Evolutionary conservation across 2,113 vertebrate genomes (phyloP), one percentile per base, ranked within the genome.

Genomic region (Centropristis striata): DNA sequence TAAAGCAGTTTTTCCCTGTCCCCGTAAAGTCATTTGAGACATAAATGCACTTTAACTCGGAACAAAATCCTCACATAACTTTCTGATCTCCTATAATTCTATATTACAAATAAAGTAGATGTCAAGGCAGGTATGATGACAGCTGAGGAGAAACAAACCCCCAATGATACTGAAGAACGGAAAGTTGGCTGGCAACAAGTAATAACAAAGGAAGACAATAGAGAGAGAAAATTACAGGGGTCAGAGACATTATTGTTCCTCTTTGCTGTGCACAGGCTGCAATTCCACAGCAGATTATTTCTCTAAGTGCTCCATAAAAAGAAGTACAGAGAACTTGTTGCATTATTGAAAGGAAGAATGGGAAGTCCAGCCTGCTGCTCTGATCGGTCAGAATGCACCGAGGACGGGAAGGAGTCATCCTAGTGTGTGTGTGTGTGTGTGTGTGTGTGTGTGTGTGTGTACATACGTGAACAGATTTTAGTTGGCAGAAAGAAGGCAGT

Each of bases 401-500:
- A 36, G 8, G 18, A 23, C 0, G 10, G 54, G 46, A 8, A 66
- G 21, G 73, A 72, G 42, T n/a, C 27, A 55, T 42, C 37, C 36
- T 27, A 8, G 39, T 65, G 32, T 44, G 14, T 53, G 28, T 65
- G 8, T 36, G 53, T 32, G 49, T 50, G n/a, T 21, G 49, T 21
- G 49, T 50, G 49, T 50, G 47, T 50, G 47, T 50, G 47, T 11
- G 27, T 59, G 28, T 41, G 7, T 28, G 18, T 65, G 12, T 23
- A 39, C 21, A 21, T 50, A 74, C 13, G 25, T 70, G 60, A 71
- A 67, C 12, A 63, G 72, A 79, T 74, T 81, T 72, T 46, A 63
- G 57, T 37, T 69, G 60, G 51, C 84, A 81, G 61, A 63, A 73
- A 59, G 68, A 78, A 51, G 60, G 32, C 54, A 75, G 55, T 90